Base-by-base conservation (phyloP, 2,888 invertebrate genomes). In the Trichogramma evanescens region DNA sequence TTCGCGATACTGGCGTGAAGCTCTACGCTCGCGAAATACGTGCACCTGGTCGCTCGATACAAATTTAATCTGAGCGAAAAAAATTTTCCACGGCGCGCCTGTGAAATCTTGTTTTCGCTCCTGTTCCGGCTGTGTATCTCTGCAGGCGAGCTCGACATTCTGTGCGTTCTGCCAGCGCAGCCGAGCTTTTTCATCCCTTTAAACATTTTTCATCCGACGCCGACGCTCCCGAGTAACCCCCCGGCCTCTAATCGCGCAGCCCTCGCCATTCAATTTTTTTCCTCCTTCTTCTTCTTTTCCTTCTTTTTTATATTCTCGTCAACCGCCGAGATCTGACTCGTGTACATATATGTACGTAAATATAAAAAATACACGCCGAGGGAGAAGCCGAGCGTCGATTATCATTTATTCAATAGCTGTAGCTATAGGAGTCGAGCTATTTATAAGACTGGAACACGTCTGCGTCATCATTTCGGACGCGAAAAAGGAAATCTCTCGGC, bases 171-270 rank as follows among this genome's bases (percentile, higher is more conserved):
- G 26, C 26, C 26, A 26, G 26, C 26, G 26, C 26, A 2, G 26
- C 26, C 26, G 26, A 26, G 26, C 26, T 26, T 26, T 26, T 26
- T 26, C 26, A 49, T 62, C 59, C 56, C 50, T 50, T 55, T 58
- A 64, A 56, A 42, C 39, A 55, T 8, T 10, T 26, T 45, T 42
- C 49, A n/a, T 43, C 43, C 26, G 49, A 44, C 45, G 45, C 41
- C 39, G 55, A 59, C 48, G 10, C 10, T 10, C 48, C 48, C 10
- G 26, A 48, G 48, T 48, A 10, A 48, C 26, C 48, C 10, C 10
- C 7, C 26, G 26, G 26, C 26, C 26, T 26, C 26, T 26, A 26
- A 26, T 26, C 26, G 26, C 26, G 26, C 26, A 26, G 26, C 26
- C 26, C 26, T 26, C 26, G 26, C 26, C 26, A 26, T 26, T 26